Evolutionary conservation across 2,113 vertebrate species (phyloP).

Genomic region (Brachyhypopomus gauderio): DNA sequence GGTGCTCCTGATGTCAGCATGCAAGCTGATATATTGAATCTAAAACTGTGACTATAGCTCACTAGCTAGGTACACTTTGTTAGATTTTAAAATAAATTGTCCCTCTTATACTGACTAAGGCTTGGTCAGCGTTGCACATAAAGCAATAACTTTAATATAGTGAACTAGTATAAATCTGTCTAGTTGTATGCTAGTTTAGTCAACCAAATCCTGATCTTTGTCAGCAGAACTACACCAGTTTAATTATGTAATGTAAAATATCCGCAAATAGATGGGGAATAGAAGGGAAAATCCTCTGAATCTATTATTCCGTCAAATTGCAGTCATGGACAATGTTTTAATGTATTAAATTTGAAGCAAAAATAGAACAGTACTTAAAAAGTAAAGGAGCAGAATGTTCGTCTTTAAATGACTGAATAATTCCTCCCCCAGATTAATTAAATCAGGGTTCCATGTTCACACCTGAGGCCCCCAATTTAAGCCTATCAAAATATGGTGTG

Average conservation of each 20-base stretch:
- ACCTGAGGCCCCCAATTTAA: slow-evolving; percentile 78
- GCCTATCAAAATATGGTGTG: slow-evolving; percentile 70
- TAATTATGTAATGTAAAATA: too few relatives aligned
- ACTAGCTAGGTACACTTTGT: background rate
- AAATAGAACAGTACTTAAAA: slow-evolving; percentile 16
- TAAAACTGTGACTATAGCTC: slow-evolving; percentile 12
- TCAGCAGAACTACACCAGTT: too few relatives aligned
- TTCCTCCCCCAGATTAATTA: slow-evolving; percentile 71
- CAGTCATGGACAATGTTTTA: slow-evolving; percentile 15
- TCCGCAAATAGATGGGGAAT: too few relatives aligned
- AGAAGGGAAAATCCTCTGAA: too few relatives aligned
- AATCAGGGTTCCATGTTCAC: slow-evolving; percentile 66
- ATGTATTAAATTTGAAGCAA: slow-evolving; percentile 18
- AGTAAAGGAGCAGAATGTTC: slow-evolving; percentile 44
- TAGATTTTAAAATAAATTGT: slow-evolving; percentile 32
- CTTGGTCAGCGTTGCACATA: too few relatives aligned
- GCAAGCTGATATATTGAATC: slow-evolving; percentile 40
- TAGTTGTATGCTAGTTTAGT: too few relatives aligned
- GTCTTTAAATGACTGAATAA: slow-evolving; percentile 69
- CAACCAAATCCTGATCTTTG: too few relatives aligned
- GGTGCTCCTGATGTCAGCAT: slow-evolving; percentile 56
- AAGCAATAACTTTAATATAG: too few relatives aligned
- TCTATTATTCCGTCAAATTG: too few relatives aligned
- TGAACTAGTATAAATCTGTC: too few relatives aligned
- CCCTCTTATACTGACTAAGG: background rate